These are phyloP conservation scores for Heliconius eleuchia DNA, from an alignment of 1,140 invertebrate genomes.

Conservation along the genomic window DNA sequence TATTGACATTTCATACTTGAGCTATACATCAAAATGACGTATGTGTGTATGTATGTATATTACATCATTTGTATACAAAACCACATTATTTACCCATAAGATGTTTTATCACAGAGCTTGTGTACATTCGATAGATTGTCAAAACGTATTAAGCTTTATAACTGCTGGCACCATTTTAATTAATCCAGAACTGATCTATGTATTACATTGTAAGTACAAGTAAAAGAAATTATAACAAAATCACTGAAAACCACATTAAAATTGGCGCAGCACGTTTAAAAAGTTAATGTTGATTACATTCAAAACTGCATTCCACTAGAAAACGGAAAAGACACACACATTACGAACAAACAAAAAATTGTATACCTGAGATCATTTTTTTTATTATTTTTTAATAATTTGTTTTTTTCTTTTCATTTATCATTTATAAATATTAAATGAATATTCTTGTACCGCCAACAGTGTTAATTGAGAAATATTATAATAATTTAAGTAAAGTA, in stretches of 20 bases:
- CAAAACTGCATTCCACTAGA: slow-evolving; percentile 6
- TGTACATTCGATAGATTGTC: slow-evolving; percentile 12
- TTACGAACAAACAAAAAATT: neutral
- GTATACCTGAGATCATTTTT: slow-evolving; percentile 42
- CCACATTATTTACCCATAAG: slow-evolving; percentile 3
- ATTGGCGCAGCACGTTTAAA: slow-evolving; percentile 13
- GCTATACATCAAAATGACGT: neutral
- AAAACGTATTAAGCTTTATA: neutral
- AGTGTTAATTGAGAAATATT: slow-evolving; percentile 12
- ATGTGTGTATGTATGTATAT: slow-evolving; percentile 10
- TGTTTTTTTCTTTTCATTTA: slow-evolving; percentile 38
- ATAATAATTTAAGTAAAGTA: slow-evolving; percentile 17
- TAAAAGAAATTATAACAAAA: neutral
- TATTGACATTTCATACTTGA: slow-evolving; percentile 3
- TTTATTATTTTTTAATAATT: slow-evolving; percentile 37
- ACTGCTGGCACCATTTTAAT: neutral
- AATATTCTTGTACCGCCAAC: neutral
- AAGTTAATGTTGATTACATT: slow-evolving; percentile 17
- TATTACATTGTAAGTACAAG: neutral
- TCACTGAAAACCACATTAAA: neutral
- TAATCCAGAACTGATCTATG: no score
- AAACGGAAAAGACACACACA: slow-evolving; percentile 12
- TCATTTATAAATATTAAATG: slow-evolving; percentile 29
- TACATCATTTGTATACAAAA: slow-evolving; percentile 1
- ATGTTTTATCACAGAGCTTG: slow-evolving; percentile 18